Conservation (phyloP, 2,888 invertebrate genomes). For the Hyalella azteca region DNA sequence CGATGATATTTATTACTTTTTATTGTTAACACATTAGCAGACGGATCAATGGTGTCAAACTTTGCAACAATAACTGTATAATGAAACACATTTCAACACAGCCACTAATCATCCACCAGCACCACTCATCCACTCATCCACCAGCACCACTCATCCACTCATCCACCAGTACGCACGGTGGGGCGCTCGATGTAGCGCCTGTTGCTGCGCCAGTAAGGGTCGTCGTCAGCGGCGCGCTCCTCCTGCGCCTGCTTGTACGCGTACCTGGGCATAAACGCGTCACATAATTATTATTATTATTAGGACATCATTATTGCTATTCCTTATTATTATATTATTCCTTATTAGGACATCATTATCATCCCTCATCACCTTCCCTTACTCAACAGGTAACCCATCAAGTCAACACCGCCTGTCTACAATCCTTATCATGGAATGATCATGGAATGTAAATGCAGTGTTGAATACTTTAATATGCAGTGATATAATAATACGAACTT, state of each 20-base stretch:
- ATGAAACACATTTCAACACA: no score
- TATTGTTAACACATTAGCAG: no score
- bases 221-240: neutral
- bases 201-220: neutral
- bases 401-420: neutral
- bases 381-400: neutral
- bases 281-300: neutral
- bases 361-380: neutral
- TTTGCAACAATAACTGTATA: no score
- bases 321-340: no score
- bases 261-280: neutral
- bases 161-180: neutral
- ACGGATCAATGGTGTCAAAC: no score
- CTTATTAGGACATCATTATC: neutral
- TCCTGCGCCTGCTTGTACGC: neutral
- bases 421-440: neutral
- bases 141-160: neutral
- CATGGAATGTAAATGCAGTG: neutral
- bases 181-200: neutral
- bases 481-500: no score
- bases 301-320: no score
- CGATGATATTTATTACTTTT: no score
- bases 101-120: neutral
- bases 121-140: neutral
- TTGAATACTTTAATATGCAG: no score